These are phyloP conservation scores for Panonychus citri DNA, from an alignment of 1,140 invertebrate species.

Conservation along the genomic window DNA sequence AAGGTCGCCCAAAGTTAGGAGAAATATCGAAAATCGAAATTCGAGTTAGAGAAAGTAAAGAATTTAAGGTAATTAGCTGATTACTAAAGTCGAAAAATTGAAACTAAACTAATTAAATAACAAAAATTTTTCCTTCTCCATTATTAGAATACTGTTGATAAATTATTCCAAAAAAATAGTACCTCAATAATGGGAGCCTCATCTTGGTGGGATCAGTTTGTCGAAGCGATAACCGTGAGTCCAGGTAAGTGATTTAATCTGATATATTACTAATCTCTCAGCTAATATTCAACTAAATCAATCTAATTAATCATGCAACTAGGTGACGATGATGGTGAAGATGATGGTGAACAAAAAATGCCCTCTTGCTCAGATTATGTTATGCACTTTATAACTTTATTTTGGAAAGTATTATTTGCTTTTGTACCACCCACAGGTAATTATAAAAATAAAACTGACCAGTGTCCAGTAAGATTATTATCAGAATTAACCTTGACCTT, in stretches of 20 bases:
- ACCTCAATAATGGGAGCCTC: slow-evolving; percentile 80
- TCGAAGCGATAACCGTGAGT: slow-evolving; percentile 80
- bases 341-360: slow-evolving; percentile 23
- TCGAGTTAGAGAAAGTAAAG: slow-evolving; percentile 84
- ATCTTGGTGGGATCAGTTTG: slow-evolving; percentile 94
- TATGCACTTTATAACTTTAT: slow-evolving; percentile 81
- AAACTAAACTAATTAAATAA: no score
- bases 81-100: background rate
- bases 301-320: slow-evolving; percentile 3
- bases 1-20: slow-evolving; percentile 70
- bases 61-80: slow-evolving; percentile 58
- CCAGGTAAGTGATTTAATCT: slow-evolving; percentile 33
- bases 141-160: slow-evolving; percentile 78
- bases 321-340: slow-evolving; percentile 26
- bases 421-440: slow-evolving; percentile 90
- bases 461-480: no score
- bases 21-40: slow-evolving; percentile 58
- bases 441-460: no score
- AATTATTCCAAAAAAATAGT: slow-evolving; percentile 81
- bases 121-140: background rate
- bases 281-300: background rate
- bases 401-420: slow-evolving; percentile 94
- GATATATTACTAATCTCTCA: background rate
- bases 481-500: no score
- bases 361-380: slow-evolving; percentile 57